Percentiles rank a stretch among this genome's conserved stretches.
phyloP scores from a whole-genome alignment of 2,113 vertebrate genomes.

The Formicarius rufipectus region DNA sequence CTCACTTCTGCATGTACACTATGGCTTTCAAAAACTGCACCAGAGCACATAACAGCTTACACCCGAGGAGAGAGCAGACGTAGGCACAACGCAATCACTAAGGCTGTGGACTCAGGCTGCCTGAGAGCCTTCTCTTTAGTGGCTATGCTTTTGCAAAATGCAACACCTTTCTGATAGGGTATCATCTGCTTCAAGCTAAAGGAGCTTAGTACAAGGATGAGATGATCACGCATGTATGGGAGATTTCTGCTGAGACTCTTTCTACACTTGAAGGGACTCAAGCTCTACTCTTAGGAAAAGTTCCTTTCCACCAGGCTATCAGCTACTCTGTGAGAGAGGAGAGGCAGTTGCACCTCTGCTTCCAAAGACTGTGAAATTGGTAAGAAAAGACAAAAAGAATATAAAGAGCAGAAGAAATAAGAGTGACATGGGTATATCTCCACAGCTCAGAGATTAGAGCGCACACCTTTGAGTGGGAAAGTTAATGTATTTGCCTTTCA shows the following conservation, averaged over 20 bases:
- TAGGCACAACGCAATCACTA: background rate
- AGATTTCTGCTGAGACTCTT: background rate
- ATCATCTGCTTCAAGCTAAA: background rate
- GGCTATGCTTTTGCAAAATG: background rate
- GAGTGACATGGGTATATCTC: background rate
- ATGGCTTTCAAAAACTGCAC: background rate
- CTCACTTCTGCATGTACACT: background rate
- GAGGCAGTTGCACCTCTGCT: background rate
- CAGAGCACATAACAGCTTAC: background rate
- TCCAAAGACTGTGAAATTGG: background rate
- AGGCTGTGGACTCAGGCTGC: background rate
- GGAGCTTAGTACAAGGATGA: background rate
- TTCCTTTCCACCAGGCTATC: background rate
- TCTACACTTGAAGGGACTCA: background rate
- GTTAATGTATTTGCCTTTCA: conserved; percentile 9
- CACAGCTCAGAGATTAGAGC: background rate
- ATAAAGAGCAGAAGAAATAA: background rate
- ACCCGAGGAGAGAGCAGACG: background rate
- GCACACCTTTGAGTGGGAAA: background rate
- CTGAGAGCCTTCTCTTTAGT: background rate
- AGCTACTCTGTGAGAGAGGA: background rate
- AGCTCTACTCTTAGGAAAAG: background rate
- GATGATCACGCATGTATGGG: background rate
- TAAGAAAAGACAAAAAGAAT: background rate
- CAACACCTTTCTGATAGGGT: fast-evolving